phyloP scores from a whole-genome alignment of 2,888 invertebrate species.

The Schizotus pectinicornis region DNA sequence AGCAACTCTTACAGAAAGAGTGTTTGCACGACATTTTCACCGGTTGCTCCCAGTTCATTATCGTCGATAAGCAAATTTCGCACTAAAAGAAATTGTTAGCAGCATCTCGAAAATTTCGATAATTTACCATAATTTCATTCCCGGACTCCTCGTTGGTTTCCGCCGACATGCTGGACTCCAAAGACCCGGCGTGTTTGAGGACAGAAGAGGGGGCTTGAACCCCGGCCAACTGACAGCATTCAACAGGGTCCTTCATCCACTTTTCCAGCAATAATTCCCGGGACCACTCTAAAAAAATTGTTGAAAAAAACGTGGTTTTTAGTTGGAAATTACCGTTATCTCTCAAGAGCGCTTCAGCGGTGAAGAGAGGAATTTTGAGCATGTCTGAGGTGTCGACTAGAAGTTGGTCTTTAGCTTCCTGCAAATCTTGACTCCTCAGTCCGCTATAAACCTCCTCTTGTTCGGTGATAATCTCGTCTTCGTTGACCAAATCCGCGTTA shows the following conservation, averaged over 20 bases:
- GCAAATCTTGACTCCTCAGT: constrained; percentile 69
- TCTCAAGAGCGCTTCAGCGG: constrained; percentile 70
- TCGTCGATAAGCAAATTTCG: constrained; percentile 65
- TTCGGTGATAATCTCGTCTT: constrained; percentile 59
- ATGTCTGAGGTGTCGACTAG: constrained; percentile 74
- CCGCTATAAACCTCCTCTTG: constrained; percentile 66
- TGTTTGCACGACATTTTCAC: constrained; percentile 68
- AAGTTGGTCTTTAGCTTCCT: constrained; percentile 73
- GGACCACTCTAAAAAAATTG: constrained; percentile 67
- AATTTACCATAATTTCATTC: constrained; percentile 51
- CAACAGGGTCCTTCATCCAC: constrained; percentile 71
- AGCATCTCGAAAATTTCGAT: neutral
- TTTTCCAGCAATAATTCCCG: constrained; percentile 68
- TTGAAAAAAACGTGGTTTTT: neutral
- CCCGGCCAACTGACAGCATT: constrained; percentile 70
- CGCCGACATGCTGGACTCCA: constrained; percentile 54
- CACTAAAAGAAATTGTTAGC: constrained; percentile 58
- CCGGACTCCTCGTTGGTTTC: constrained; percentile 44
- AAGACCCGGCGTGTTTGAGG: constrained; percentile 53
- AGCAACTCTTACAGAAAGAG: constrained; percentile 68
- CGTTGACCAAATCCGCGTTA: constrained; percentile 60
- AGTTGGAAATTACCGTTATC: constrained; percentile 64
- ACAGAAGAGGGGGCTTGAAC: constrained; percentile 67
- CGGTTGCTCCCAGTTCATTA: constrained; percentile 60
- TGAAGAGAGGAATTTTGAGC: constrained; percentile 72